Evolutionary conservation across 2,113 vertebrate genomes (phyloP).

Genomic region (Phasianus colchicus): DNA sequence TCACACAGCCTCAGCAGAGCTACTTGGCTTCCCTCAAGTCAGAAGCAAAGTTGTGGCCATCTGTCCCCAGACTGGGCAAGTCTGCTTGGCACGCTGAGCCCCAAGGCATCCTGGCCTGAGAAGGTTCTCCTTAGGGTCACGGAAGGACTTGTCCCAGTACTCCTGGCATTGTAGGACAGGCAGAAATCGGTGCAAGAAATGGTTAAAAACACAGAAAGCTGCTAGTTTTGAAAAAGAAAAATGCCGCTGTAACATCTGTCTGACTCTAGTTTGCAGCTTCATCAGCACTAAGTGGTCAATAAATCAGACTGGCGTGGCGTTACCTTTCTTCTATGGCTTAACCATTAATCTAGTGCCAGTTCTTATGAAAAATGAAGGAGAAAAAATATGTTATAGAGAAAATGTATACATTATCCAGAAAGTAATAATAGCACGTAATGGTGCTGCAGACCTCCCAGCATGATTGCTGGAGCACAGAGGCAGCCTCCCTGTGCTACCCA

Average conservation of each 20-base stretch:
- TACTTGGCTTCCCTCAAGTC: background rate
- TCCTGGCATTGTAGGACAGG: background rate
- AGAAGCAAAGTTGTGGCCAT: rapidly evolving
- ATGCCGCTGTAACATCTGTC: slow-evolving; percentile 89
- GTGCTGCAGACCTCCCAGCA: slow-evolving; percentile 52
- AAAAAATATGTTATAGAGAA: slow-evolving; percentile 60
- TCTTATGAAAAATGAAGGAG: slow-evolving; percentile 84
- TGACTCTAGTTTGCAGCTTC: slow-evolving; percentile 93
- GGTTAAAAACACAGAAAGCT: slow-evolving; percentile 70
- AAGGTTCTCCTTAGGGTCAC: background rate
- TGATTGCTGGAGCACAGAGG: background rate
- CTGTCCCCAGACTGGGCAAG: background rate
- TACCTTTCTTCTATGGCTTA: slow-evolving; percentile 82
- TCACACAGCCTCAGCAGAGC: background rate
- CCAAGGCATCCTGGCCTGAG: rapidly evolving
- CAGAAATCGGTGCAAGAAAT: background rate
- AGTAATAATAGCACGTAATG: slow-evolving; percentile 58
- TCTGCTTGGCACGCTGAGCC: background rate
- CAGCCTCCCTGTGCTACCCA: background rate
- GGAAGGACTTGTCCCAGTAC: background rate
- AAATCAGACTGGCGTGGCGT: slow-evolving; percentile 89
- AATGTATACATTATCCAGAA: slow-evolving; percentile 67
- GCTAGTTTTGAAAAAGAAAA: slow-evolving; percentile 86
- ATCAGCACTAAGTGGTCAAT: slow-evolving; percentile 97
- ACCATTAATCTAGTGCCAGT: slow-evolving; percentile 87